A percentile compares a stretch with the other conserved stretches of the same genome.
These are phyloP conservation scores for Acanthosepion esculentum DNA, from an alignment of 2,888 invertebrate genomes.

Conservation along the genomic window DNA sequence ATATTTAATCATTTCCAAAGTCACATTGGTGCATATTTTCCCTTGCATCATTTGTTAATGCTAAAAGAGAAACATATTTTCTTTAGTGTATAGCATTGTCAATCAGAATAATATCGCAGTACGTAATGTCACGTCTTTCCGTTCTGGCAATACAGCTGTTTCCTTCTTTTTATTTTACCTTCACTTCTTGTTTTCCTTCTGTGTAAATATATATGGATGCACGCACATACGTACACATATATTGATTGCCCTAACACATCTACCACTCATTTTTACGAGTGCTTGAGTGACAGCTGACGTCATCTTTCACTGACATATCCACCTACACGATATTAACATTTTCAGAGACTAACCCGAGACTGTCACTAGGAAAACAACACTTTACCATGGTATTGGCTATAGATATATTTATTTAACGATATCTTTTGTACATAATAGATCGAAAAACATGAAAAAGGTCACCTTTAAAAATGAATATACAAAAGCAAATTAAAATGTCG, in stretches of 20 bases:
- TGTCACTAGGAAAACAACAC: not conserved
- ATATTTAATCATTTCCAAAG: not conserved
- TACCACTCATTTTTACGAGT: not conserved
- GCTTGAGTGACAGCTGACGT: conserved; percentile 33
- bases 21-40: too few species aligned
- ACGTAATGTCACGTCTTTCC: not conserved
- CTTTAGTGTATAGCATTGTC: not conserved
- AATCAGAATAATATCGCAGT: not conserved
- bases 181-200: not conserved
- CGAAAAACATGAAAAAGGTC: too few species aligned
- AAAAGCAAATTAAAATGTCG: too few species aligned
- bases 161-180: not conserved
- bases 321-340: not conserved
- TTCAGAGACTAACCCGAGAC: not conserved
- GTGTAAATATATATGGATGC: not conserved
- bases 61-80: not conserved
- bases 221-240: not conserved
- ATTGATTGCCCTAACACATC: not conserved
- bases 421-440: too few species aligned
- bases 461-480: too few species aligned
- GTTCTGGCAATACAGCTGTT: not conserved
- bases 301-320: conserved; percentile 14
- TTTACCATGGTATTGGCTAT: not conserved
- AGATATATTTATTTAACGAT: not conserved
- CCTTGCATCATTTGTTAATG: too few species aligned